These are phyloP conservation scores for Synanthedon tipuliformis DNA, from an alignment of 2,888 invertebrate species.

Conservation along the genomic window DNA sequence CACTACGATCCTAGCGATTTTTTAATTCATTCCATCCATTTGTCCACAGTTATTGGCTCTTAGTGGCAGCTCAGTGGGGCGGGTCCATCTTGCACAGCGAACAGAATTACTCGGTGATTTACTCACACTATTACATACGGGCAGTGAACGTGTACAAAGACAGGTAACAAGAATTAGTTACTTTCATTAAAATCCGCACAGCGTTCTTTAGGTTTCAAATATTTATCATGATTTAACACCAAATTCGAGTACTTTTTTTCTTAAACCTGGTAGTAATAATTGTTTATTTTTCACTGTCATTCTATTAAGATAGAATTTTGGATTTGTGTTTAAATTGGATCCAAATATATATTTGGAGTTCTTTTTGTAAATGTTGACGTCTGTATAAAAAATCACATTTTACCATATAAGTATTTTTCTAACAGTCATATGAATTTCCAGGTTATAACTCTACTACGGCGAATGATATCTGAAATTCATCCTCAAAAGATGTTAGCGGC, in stretches of 20 bases:
- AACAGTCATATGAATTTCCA: constrained; percentile 24
- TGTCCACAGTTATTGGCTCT: constrained; percentile 76
- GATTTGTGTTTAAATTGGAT: no score
- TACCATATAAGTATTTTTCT: no score
- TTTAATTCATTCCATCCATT: background rate
- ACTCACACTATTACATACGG: constrained; percentile 88
- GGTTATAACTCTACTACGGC: constrained; percentile 86
- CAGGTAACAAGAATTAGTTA: constrained; percentile 69
- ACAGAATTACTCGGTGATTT: constrained; percentile 86
- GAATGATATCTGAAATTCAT: constrained; percentile 90
- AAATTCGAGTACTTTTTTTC: no score
- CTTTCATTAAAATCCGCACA: no score
- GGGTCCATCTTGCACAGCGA: constrained; percentile 91
- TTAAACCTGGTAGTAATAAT: no score
- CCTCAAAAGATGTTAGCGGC: constrained; percentile 86
- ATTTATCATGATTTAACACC: background rate
- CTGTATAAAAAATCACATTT: no score
- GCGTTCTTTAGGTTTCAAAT: constrained; percentile 1
- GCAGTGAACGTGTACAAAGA: constrained; percentile 93
- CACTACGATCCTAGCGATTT: no score
- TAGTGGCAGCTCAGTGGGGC: constrained; percentile 91
- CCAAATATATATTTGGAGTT: no score
- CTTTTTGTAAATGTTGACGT: no score
- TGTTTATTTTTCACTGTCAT: no score
- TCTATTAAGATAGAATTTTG: no score